Conservation (phyloP, 2,888 invertebrate species). For the Pseudococcus viburni region DNA sequence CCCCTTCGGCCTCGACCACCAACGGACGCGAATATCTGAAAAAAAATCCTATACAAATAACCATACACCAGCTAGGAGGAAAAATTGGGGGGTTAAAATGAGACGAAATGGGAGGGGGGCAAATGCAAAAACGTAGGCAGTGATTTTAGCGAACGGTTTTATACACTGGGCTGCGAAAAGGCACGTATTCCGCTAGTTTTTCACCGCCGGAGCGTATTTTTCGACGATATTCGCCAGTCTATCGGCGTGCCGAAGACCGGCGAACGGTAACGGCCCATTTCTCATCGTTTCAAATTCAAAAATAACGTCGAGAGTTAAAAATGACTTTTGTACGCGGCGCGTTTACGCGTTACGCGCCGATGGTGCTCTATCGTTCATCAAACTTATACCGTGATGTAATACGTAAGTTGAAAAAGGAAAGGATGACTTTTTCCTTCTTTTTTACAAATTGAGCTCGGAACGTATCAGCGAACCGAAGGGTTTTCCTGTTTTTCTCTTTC, state of each 20-base stretch:
- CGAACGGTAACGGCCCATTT: conserved; percentile 53
- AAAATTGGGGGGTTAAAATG: background rate
- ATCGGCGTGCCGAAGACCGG: conserved; percentile 14
- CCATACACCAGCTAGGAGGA: background rate
- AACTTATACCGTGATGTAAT: background rate
- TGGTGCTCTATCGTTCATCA: conserved; percentile 24
- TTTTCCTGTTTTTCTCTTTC: background rate
- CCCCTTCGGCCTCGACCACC: background rate
- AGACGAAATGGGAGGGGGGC: background rate
- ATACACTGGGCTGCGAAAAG: background rate
- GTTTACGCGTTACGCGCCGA: conserved; percentile 14
- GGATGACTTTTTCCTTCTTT: background rate
- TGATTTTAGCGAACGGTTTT: conserved; percentile 29
- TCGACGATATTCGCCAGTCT: conserved; percentile 46
- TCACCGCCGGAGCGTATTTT: background rate
- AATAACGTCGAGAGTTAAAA: conserved; percentile 42
- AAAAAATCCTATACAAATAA: background rate
- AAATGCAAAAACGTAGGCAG: background rate
- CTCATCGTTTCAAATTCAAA: conserved; percentile 49
- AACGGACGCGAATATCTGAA: background rate
- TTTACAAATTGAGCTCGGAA: background rate
- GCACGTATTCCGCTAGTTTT: conserved; percentile 49
- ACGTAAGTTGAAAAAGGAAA: background rate
- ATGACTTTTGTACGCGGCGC: conserved; percentile 17
- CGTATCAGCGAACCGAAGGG: background rate